Base-by-base conservation (phyloP, 1,140 invertebrate species). In the Coptotermes formosanus region DNA sequence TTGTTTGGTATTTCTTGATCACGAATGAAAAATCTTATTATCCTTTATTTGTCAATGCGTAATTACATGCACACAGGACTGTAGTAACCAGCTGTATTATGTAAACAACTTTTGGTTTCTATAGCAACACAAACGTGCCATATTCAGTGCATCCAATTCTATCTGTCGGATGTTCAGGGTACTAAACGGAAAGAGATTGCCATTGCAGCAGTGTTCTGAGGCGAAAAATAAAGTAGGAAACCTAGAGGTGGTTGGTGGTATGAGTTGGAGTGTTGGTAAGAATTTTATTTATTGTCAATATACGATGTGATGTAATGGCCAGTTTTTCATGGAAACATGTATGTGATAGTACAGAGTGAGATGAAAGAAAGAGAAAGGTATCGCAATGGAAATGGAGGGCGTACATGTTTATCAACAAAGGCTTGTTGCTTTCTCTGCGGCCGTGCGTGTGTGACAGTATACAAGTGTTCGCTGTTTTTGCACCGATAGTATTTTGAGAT, bases 361-460 rank as follows among this genome's bases (percentile, higher is more conserved):
- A 48, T 48, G 11, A 52, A 52, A 84, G 30, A 30, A 84, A 52
- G 30, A 45, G 52, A 59, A 52, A 19, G 83, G n/a, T 84, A 48
- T 32, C 52, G 83, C 55, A 84, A 84, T 9, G 45, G 48, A 59
- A 84, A 84, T 84, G 83, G 83, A 52, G 83, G 83, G 44, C 83
- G 82, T 75, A 30, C 64, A 30, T 83, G 82, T 84, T 84, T 84
- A 84, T 84, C 83, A 84, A 84, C 83, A 84, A 84, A 84, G 82
- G 82, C 45, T 44, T 45, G 48, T 48, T 44, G n/a, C 52, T 45
- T 30, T 52, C n/a, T 84, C 30, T 32, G 52, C 83, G 16, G 38
- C 82, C 38, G 6, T 43, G 44, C 23, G 38, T 32, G 38, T 25
- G 7, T 82, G 38, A 30, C 82, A 82, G 82, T 82, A 38, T 19